A percentile compares a stretch with the other conserved stretches of the same genome.
Evolutionary conservation across 2,797 vertebrate species (phyloP).

Genomic region (Acanthiza pusilla): DNA sequence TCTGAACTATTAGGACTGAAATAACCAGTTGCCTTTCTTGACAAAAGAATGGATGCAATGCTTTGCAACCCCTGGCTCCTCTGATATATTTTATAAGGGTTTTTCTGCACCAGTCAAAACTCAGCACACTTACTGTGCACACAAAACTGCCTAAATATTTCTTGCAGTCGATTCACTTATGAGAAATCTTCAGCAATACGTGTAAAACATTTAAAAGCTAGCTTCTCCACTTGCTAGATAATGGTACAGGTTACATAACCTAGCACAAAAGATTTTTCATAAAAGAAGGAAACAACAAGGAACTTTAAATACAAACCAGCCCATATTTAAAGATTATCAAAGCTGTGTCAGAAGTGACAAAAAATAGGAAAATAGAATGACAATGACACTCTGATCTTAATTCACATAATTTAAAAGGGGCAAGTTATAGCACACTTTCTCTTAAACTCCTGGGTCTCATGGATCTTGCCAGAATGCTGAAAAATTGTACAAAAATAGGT

Average conservation of each 20-base stretch:
- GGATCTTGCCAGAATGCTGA: not conserved
- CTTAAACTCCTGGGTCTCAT: not conserved
- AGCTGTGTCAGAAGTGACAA: constrained; percentile 20
- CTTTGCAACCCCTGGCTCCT: not conserved
- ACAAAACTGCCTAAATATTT: constrained; percentile 38
- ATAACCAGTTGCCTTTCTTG: not conserved
- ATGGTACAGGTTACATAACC: constrained; percentile 24
- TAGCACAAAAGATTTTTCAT: constrained; percentile 5
- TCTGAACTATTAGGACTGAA: not conserved
- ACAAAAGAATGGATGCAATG: not conserved
- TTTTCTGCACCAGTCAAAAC: constrained; percentile 5
- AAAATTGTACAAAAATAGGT: not conserved
- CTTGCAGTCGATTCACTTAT: not conserved
- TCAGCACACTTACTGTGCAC: not conserved
- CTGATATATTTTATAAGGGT: not conserved
- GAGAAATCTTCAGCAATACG: constrained; percentile 12
- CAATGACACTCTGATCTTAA: constrained; percentile 32
- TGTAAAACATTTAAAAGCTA: constrained; percentile 29
- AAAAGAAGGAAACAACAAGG: constrained; percentile 32
- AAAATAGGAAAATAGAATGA: constrained; percentile 10
- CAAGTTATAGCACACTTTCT: not conserved
- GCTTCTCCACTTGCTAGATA: not conserved
- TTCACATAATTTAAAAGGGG: not conserved
- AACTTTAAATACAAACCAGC: constrained; percentile 30
- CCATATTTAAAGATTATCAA: constrained; percentile 40